These are phyloP conservation scores for Bombus breviceps DNA, from an alignment of 1,140 invertebrate genomes.

Conservation along the genomic window DNA sequence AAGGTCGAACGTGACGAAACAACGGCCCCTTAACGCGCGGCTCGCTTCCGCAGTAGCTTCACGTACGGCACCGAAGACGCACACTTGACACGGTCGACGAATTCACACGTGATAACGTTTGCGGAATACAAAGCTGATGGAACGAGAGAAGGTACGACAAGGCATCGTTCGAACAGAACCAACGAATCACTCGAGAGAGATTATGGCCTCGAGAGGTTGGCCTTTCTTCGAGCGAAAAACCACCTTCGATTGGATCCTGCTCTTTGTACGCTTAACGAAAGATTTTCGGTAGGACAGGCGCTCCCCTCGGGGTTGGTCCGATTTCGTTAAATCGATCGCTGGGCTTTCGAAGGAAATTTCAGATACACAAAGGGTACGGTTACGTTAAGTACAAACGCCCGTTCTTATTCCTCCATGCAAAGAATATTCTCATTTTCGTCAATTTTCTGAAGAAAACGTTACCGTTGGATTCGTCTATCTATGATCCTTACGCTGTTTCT, in stretches of 20 bases:
- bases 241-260: not conserved
- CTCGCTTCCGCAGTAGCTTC: conserved; percentile 22
- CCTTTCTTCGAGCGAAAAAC: not conserved
- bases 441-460: no score
- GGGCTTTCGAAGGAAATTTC: no score
- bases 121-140: conserved; percentile 5
- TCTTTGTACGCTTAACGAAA: not conserved
- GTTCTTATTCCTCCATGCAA: no score
- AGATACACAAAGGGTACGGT: no score
- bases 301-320: no score
- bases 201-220: conserved; percentile 4
- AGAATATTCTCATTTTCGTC: no score
- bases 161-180: conserved; percentile 9
- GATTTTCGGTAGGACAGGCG: not conserved
- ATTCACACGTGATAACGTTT: conserved; percentile 33
- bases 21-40: not conserved
- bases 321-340: no score
- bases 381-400: no score
- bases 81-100: conserved; percentile 55
- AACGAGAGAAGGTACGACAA: not conserved
- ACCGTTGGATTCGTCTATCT: no score
- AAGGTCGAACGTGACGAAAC: conserved; percentile 65
- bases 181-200: conserved; percentile 36
- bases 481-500: no score
- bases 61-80: conserved; percentile 39